Conservation (phyloP, 2,113 vertebrate species). For the Spizaetus ornatus region DNA sequence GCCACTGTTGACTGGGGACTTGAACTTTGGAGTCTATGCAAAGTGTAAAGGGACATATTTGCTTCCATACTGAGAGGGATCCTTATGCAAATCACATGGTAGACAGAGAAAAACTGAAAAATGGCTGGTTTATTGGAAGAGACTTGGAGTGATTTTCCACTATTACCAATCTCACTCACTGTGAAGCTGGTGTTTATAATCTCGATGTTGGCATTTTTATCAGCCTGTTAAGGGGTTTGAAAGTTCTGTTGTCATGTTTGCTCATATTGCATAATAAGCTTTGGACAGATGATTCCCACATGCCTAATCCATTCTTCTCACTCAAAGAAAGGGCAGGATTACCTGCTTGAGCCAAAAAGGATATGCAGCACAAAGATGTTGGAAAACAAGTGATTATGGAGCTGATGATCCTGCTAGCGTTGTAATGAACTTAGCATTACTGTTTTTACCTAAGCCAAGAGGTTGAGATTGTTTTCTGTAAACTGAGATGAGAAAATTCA, state of each 20-base stretch:
- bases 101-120: not conserved
- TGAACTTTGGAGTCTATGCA: not conserved
- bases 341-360: not conserved
- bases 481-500: constrained; percentile 4
- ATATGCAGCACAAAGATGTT: not conserved
- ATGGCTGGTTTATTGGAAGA: not conserved
- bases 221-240: not conserved
- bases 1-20: not conserved
- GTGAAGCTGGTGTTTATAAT: not conserved
- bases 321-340: not conserved
- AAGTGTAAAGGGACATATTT: not conserved
- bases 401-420: not conserved
- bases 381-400: not conserved
- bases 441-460: not conserved
- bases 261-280: not conserved
- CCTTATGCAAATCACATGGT: not conserved
- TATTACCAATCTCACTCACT: not conserved
- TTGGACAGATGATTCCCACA: not conserved
- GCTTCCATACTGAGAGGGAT: not conserved
- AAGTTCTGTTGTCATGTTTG: not conserved
- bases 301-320: not conserved
- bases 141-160: not conserved
- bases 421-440: not conserved
- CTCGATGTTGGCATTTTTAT: not conserved
- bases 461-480: not conserved